These are phyloP conservation scores for Alces alces DNA, from an alignment of 2,113 vertebrate species.

Conservation along the genomic window DNA sequence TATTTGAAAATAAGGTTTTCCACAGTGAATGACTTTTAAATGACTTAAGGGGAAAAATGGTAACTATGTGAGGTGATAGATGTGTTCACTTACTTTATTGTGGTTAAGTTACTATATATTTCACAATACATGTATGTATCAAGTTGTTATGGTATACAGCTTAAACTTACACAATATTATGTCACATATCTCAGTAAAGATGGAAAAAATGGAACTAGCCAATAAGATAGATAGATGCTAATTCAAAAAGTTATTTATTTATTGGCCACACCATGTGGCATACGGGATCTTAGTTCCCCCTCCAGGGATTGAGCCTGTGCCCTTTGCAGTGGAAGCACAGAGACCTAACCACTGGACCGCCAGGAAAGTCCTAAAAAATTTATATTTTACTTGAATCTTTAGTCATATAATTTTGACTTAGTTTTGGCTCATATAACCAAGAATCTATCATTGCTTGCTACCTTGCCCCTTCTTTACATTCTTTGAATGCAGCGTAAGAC, in stretches of 20 bases:
- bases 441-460: background rate
- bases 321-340: background rate
- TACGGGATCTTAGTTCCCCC: background rate
- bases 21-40: background rate
- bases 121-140: background rate
- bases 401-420: background rate
- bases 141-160: background rate
- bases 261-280: background rate
- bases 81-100: background rate
- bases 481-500: background rate
- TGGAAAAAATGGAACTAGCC: background rate
- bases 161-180: background rate
- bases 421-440: background rate
- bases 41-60: background rate
- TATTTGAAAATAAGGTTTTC: conserved; percentile 32
- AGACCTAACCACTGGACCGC: background rate
- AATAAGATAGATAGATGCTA: background rate
- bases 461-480: conserved; percentile 29
- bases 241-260: background rate
- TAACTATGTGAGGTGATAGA: background rate
- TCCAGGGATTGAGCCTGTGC: background rate
- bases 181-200: background rate
- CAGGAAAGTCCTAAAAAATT: background rate
- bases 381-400: background rate
- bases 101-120: background rate